Conservation (phyloP, 2,888 invertebrate species). For the Lithophane ornitopus region DNA sequence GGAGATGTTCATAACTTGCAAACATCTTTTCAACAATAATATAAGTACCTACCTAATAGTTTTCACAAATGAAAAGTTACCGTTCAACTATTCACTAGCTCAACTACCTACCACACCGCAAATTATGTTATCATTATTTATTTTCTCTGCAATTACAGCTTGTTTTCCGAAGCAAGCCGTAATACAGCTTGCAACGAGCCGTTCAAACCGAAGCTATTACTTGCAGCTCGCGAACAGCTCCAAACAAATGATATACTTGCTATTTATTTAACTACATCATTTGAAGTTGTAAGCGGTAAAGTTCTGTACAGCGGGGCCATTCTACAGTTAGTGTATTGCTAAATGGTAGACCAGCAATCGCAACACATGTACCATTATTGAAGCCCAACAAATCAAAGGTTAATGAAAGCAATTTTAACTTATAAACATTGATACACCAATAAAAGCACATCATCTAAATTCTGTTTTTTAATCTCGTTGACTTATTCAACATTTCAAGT, state of each 20-base stretch:
- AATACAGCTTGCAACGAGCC: slow-evolving; percentile 37
- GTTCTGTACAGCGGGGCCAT: slow-evolving; percentile 10
- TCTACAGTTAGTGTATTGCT: neutral
- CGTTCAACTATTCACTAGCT: slow-evolving; percentile 5
- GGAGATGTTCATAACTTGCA: neutral
- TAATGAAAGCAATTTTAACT: neutral
- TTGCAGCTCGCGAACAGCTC: slow-evolving; percentile 31
- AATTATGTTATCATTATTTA: slow-evolving; percentile 58
- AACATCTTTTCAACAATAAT: neutral
- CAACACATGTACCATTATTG: neutral
- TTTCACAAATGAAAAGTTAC: neutral
- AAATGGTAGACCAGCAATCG: neutral
- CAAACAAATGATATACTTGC: slow-evolving; percentile 37
- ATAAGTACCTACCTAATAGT: neutral
- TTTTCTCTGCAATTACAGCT: slow-evolving; percentile 60
- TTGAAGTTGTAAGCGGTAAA: slow-evolving; percentile 15
- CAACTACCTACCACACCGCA: neutral
- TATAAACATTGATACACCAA: neutral
- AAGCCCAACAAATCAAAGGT: neutral
- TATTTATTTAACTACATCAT: slow-evolving; percentile 56
- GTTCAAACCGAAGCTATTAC: slow-evolving; percentile 49
- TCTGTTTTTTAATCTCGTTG: no score
- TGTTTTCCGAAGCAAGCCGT: slow-evolving; percentile 23
- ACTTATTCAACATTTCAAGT: no score
- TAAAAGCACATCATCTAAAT: neutral